A percentile compares a stretch with the other conserved stretches of the same genome.
Evolutionary conservation across 1,140 invertebrate species (phyloP).

Genomic region (Bombus huntii): DNA sequence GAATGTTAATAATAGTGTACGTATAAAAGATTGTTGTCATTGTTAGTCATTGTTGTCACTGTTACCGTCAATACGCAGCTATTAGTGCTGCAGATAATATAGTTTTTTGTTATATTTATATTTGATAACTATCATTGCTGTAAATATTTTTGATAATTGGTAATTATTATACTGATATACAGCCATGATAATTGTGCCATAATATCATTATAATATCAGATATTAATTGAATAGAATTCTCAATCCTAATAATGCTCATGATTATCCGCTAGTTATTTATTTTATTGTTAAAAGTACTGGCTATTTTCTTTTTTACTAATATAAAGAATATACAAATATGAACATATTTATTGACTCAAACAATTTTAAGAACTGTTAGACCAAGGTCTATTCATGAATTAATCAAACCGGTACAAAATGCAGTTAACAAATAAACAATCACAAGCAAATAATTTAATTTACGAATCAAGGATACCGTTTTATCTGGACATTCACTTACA

Average conservation of each 20-base stretch:
- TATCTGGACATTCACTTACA: conserved; percentile 25
- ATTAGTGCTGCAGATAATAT: background rate
- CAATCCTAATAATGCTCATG: background rate
- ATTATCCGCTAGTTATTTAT: background rate
- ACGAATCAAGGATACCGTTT: background rate
- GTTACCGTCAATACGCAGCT: no score
- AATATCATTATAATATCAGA: background rate
- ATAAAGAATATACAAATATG: conserved; percentile 2
- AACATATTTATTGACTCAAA: background rate
- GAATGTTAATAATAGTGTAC: background rate
- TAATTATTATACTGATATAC: background rate
- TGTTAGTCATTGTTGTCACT: background rate
- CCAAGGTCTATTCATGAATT: background rate
- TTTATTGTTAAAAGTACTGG: background rate
- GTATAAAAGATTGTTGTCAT: background rate
- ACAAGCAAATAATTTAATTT: background rate
- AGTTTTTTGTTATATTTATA: background rate
- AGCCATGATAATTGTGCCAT: no score
- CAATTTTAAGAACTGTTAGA: background rate
- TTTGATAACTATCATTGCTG: background rate
- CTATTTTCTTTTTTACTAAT: background rate
- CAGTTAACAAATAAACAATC: conserved; percentile 20
- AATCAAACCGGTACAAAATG: conserved; percentile 13
- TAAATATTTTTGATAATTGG: background rate
- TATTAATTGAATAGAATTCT: background rate